Evolutionary conservation across 1,140 invertebrate species (phyloP).

Genomic region (Drosophila eugracilis): DNA sequence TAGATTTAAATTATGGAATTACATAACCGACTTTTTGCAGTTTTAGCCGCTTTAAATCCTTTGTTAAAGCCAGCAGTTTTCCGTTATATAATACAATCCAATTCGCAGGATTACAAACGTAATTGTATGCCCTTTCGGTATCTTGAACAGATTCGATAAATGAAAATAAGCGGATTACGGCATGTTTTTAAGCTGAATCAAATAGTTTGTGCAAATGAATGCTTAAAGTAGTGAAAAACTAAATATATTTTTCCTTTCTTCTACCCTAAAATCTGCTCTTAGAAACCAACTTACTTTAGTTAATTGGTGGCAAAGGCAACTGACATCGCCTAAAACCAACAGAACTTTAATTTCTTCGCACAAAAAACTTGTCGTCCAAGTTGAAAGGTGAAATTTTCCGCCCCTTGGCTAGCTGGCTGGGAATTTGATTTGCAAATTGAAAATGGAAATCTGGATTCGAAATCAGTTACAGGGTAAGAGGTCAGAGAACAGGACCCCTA

Average conservation of each 20-base stretch:
- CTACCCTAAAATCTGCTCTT: neutral
- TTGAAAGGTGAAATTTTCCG: constrained; percentile 49
- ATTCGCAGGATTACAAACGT: neutral
- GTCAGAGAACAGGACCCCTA: neutral
- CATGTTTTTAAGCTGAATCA: neutral
- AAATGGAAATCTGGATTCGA: constrained; percentile 31
- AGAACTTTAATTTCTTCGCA: constrained; percentile 9
- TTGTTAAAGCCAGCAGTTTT: neutral
- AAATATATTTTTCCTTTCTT: neutral
- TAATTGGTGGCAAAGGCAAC: neutral
- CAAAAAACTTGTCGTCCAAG: constrained; percentile 18
- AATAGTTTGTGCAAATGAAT: neutral
- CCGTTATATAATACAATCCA: neutral
- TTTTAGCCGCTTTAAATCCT: neutral
- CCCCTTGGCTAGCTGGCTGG: constrained; percentile 31
- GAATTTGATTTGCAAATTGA: constrained; percentile 79
- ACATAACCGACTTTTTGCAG: neutral
- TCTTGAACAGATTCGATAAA: no score
- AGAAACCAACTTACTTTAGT: neutral
- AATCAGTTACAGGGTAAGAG: constrained; percentile 13
- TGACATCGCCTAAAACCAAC: neutral
- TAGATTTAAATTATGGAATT: neutral
- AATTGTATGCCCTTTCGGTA: neutral
- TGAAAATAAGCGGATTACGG: constrained; percentile 6
- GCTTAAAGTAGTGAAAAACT: neutral